Evolutionary conservation across 2,888 invertebrate species (phyloP), one percentile per base, ranked within the genome.

Genomic region (Drosophila cracens): DNA sequence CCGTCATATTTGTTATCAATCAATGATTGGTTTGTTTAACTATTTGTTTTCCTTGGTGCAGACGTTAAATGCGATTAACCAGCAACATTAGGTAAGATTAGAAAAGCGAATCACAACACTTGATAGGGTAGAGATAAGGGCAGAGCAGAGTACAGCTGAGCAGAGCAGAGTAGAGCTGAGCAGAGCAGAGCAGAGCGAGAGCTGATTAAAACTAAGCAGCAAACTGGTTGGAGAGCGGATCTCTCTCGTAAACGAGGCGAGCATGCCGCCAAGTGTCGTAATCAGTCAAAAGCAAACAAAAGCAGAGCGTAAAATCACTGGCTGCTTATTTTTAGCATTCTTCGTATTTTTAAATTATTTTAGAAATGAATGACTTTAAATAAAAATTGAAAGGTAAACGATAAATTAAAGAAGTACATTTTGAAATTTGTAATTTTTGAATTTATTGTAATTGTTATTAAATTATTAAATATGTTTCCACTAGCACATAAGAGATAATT

Each of bases 91-190:
- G 29, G 66, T 49, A 54, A 36, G 8, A 31, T 10, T 31, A 31
- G 8, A 31, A 21, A 65, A 57, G 33, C 46, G 31, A 38, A 29
- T 43, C 36, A 65, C 54, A 65, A 74, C 46, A 21, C 49, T 52
- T 65, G 78, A 68, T 78, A 81, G 57, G 67, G 34, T 53, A 18
- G 59, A 38, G 77, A 77, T 71, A 72, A 65, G 63, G 68, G 63
- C 58, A 54, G 21, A 25, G 38, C 33, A 33, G 33, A 33, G 33
- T 11, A 33, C 4, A 6, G 6, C 6, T 6, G 29, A 29, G 29
- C 29, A 29, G 29, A 29, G 6, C 29, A 7, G 29, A 29, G 29
- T 0, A 64, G 63, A 71, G 66, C 54, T 52, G 21, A 27, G 38
- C 10, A 33, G 10, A 33, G 31, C 31, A 10, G 31, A 2, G 10